phyloP scores from a whole-genome alignment of 2,113 vertebrate species.

The Pelecanus crispus region DNA sequence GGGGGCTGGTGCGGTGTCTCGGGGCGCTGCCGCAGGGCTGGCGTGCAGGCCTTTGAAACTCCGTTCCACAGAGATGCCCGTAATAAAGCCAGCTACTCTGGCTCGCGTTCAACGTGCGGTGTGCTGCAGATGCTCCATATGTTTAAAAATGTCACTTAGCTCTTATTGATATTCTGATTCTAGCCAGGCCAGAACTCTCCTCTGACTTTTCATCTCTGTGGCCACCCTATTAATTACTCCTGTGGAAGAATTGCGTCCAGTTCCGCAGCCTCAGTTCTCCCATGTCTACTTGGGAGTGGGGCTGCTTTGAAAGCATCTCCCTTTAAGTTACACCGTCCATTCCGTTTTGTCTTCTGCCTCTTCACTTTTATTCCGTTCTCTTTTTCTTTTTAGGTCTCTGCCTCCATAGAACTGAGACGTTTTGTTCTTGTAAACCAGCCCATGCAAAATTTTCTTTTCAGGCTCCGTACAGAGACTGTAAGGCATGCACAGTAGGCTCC shows the following conservation, averaged over 20 bases:
- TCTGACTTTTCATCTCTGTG: not conserved
- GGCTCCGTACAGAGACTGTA: not conserved
- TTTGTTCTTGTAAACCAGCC: conserved; percentile 19
- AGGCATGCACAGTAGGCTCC: not conserved
- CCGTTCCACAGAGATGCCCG: rapidly evolving
- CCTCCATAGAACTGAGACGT: not conserved
- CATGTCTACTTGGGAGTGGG: not conserved
- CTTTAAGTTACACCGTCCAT: not conserved
- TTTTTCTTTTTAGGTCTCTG: not conserved
- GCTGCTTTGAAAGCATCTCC: not conserved
- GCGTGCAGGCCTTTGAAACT: not conserved
- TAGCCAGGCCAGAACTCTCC: not conserved
- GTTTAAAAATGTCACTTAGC: not conserved
- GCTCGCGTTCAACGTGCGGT: not conserved
- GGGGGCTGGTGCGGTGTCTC: rapidly evolving
- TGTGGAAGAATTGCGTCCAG: not conserved
- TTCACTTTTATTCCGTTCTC: not conserved
- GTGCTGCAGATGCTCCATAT: not conserved
- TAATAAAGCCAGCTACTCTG: not conserved
- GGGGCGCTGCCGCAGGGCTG: not conserved
- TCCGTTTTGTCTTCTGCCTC: not conserved
- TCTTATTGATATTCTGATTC: not conserved
- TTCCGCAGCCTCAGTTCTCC: not conserved
- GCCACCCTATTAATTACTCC: not conserved
- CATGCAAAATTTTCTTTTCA: conserved; percentile 21